A percentile compares a stretch with the other conserved stretches of the same genome.
These are phyloP conservation scores for Pelmatolapia mariae DNA, from an alignment of 2,113 vertebrate genomes.

Conservation along the genomic window DNA sequence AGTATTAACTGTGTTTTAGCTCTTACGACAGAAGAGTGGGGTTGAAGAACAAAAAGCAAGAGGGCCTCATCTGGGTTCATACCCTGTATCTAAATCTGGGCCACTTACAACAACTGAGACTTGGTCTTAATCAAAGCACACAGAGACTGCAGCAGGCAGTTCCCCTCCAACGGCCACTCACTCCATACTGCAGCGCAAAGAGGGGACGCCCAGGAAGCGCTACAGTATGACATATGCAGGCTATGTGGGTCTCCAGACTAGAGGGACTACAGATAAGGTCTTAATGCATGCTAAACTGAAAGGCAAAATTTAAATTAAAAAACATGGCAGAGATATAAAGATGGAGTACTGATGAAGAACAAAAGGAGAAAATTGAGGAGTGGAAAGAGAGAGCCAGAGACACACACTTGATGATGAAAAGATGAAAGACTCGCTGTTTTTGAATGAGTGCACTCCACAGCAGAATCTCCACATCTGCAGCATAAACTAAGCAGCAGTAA, in stretches of 20 bases:
- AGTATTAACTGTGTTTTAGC: background rate
- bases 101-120: constrained; percentile 12
- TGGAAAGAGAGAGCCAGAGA: background rate
- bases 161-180: background rate
- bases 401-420: background rate
- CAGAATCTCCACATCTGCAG: background rate
- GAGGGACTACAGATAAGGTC: background rate
- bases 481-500: background rate
- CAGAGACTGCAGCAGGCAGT: background rate
- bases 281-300: background rate
- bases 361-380: background rate
- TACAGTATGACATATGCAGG: background rate
- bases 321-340: background rate
- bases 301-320: background rate
- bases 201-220: background rate
- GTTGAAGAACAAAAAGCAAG: background rate
- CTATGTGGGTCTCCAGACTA: background rate
- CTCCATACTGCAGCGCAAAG: background rate
- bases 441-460: background rate
- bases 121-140: constrained; percentile 22
- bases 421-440: background rate
- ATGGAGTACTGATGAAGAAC: background rate
- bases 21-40: background rate
- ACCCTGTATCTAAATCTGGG: constrained; percentile 30
- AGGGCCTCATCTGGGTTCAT: background rate